Evolutionary conservation across 2,113 vertebrate genomes (phyloP).

Genomic region (Rhinolophus sinicus): DNA sequence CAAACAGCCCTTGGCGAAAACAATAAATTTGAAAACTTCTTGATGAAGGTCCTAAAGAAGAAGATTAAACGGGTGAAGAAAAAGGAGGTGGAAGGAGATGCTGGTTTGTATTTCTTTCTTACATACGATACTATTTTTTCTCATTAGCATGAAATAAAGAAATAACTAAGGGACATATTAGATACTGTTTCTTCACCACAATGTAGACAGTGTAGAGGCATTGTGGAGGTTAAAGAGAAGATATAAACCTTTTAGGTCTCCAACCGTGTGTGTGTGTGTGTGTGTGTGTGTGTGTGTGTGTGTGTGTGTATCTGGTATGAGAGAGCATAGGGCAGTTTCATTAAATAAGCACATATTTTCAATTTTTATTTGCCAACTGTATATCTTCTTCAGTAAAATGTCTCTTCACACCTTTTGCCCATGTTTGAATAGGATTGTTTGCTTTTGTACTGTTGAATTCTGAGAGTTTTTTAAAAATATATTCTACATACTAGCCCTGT

Average conservation of each 20-base stretch:
- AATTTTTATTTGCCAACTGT: not conserved
- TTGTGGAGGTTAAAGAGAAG: not conserved
- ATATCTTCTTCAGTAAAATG: not conserved
- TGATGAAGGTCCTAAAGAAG: constrained; percentile 92
- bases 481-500: not conserved
- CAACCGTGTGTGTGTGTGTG: not conserved
- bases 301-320: not conserved
- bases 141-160: not conserved
- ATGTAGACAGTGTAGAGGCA: not conserved
- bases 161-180: not conserved
- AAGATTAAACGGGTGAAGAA: constrained; percentile 88
- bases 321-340: not conserved
- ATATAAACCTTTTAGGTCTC: not conserved
- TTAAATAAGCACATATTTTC: not conserved
- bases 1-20: constrained; percentile 90
- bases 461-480: not conserved
- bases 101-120: constrained; percentile 82
- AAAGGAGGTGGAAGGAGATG: constrained; percentile 79
- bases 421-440: not conserved
- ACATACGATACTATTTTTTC: not conserved
- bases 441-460: not conserved
- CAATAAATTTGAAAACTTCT: constrained; percentile 90
- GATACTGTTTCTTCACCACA: not conserved
- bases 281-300: too few relatives aligned
- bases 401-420: not conserved